phyloP scores from a whole-genome alignment of 2,797 vertebrate genomes.

The Gymnothorax reevesii region DNA sequence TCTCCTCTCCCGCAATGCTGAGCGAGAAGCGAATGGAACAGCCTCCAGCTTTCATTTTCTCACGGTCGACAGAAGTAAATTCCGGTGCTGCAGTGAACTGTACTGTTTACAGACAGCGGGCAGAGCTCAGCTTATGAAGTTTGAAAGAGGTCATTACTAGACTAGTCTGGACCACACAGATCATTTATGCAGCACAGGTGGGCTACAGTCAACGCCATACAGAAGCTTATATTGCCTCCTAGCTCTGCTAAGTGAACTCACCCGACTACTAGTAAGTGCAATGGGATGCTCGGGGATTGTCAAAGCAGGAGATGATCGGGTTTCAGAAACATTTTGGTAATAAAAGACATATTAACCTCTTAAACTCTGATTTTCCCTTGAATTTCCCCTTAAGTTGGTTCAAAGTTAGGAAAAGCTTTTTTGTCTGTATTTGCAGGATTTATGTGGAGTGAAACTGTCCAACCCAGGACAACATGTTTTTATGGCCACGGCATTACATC shows the following conservation, averaged over 20 bases:
- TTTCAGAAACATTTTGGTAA: neutral
- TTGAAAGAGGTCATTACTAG: constrained; percentile 1
- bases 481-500: too few species aligned
- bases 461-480: too few species aligned
- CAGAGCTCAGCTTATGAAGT: constrained; percentile 27
- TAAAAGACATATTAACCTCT: too few species aligned
- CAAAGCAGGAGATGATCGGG: neutral
- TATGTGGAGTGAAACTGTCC: too few species aligned
- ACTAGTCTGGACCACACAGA: neutral
- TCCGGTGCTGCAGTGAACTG: constrained; percentile 37
- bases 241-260: neutral
- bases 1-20: constrained; percentile 12
- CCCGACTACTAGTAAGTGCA: neutral
- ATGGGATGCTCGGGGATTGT: neutral
- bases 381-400: too few species aligned
- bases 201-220: neutral
- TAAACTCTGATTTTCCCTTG: too few species aligned
- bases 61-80: constrained; percentile 41
- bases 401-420: too few species aligned
- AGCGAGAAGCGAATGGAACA: constrained; percentile 22
- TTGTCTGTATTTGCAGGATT: too few species aligned
- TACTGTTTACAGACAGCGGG: constrained; percentile 46
- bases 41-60: constrained; percentile 4
- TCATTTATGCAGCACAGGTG: neutral
- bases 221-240: neutral